phyloP scores from a whole-genome alignment of 1,140 invertebrate genomes.

The Aricia agestis region DNA sequence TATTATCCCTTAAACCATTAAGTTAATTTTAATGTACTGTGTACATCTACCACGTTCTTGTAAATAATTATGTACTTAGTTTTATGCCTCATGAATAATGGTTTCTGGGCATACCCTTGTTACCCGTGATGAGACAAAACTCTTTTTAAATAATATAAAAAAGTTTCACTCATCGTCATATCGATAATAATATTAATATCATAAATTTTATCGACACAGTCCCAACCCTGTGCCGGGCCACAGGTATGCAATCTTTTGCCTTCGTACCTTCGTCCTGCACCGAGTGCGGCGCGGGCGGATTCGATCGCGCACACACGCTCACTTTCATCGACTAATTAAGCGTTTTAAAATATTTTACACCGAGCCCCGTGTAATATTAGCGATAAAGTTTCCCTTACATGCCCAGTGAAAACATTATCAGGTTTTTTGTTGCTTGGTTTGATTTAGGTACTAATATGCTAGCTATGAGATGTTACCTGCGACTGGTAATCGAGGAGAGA shows the following conservation, averaged over 20 bases:
- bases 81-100: no score
- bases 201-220: background rate
- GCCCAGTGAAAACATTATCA: background rate
- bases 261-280: conserved; percentile 42
- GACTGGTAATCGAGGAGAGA: no score
- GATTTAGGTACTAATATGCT: background rate
- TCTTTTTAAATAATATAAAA: no score
- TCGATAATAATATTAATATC: background rate
- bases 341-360: conserved; percentile 8
- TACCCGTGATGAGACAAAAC: no score
- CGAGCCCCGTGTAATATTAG: background rate
- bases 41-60: no score
- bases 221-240: conserved; percentile 38
- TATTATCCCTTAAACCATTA: no score
- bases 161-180: no score
- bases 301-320: conserved; percentile 5
- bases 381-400: background rate
- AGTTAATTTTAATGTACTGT: no score
- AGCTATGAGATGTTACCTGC: no score
- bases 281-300: background rate
- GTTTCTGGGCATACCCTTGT: no score
- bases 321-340: conserved; percentile 12
- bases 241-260: conserved; percentile 63
- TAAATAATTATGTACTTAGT: no score
- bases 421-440: background rate